Percentiles rank a stretch among this genome's conserved stretches.
Conservation (phyloP, 2,113 vertebrate genomes). For the Pygathrix nemaeus region DNA sequence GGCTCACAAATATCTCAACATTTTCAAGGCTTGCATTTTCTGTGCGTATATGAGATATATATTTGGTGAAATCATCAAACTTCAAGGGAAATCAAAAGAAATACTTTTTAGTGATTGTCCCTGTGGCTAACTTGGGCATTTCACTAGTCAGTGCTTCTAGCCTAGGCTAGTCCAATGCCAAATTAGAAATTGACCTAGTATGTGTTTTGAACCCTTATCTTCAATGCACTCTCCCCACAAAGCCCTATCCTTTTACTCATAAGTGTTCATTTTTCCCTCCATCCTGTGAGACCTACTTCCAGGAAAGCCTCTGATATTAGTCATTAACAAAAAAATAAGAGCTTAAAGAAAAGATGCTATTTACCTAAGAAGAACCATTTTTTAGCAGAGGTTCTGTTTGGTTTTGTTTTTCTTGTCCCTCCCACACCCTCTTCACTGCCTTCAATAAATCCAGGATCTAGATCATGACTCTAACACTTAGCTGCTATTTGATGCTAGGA, state of each 20-base stretch:
- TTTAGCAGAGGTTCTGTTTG: neutral
- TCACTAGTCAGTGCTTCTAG: neutral
- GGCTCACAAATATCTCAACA: neutral
- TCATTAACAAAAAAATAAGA: neutral
- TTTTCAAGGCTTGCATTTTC: neutral
- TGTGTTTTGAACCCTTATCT: neutral
- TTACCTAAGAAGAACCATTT: neutral
- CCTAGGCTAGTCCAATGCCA: neutral
- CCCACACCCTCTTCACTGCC: rapidly evolving
- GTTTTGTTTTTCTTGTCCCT: neutral
- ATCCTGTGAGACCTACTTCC: neutral
- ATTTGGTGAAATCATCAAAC: neutral
- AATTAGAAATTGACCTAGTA: neutral
- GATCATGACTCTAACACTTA: neutral
- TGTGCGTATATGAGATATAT: neutral
- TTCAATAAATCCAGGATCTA: neutral
- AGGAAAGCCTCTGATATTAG: neutral
- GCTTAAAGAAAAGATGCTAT: neutral
- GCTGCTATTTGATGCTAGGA: neutral
- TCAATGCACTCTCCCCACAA: neutral
- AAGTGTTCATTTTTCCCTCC: neutral
- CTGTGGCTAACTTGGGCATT: neutral
- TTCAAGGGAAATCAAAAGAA: neutral
- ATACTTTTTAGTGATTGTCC: neutral
- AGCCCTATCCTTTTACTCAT: neutral